phyloP scores from a whole-genome alignment of 2,113 vertebrate species.

The Dicrurus megarhynchus region DNA sequence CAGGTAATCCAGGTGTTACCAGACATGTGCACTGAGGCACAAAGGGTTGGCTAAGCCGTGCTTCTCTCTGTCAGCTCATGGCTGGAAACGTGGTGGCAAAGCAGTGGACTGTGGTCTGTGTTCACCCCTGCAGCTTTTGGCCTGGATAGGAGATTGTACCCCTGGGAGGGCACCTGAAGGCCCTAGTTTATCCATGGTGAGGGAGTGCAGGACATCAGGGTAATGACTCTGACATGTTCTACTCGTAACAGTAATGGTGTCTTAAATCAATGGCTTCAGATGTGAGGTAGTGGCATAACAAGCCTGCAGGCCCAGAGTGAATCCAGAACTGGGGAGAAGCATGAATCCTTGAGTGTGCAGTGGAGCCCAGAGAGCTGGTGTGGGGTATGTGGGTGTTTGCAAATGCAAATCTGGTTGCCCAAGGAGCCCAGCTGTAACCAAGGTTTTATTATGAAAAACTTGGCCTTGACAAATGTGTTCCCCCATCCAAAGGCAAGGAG shows the following conservation, averaged over 20 bases:
- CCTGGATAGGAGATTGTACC: neutral
- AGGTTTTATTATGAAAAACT: neutral
- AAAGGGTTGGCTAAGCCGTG: conserved; percentile 3
- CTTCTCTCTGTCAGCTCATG: conserved; percentile 30
- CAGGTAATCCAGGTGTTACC: conserved; percentile 37
- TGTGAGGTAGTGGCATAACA: neutral
- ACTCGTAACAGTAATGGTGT: neutral
- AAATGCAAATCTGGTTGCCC: neutral
- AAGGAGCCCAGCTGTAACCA: neutral
- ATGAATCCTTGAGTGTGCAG: neutral
- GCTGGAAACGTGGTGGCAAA: neutral
- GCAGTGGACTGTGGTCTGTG: neutral
- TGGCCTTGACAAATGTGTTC: neutral
- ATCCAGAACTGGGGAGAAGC: neutral
- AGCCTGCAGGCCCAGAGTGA: neutral
- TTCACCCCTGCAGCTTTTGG: conserved; percentile 7
- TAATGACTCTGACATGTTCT: neutral
- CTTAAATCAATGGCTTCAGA: neutral
- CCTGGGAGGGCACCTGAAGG: neutral
- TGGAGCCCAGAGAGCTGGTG: neutral
- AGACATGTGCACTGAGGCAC: neutral
- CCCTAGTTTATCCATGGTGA: neutral
- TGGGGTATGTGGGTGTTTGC: neutral
- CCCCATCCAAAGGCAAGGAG: neutral
- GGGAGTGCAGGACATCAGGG: neutral